Evolutionary conservation across 2,888 invertebrate species (phyloP).

Genomic region (Mesoligia furuncula): DNA sequence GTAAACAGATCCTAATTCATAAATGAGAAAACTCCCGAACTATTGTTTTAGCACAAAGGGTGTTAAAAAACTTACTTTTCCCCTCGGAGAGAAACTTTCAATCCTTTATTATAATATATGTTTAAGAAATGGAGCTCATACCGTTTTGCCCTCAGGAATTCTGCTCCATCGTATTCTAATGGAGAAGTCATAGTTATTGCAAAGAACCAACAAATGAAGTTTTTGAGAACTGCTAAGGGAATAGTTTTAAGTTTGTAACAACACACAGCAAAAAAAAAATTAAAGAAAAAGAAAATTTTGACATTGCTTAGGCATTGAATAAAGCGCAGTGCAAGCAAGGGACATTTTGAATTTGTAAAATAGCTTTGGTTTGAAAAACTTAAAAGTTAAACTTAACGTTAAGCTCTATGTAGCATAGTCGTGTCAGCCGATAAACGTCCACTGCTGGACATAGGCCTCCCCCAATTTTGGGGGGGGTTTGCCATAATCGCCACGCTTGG

Average conservation of each 20-base stretch:
- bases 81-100: constrained; percentile 59
- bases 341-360: not conserved
- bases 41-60: constrained; percentile 64
- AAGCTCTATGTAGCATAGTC: not conserved
- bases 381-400: no score
- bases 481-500: no score
- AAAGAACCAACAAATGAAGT: constrained; percentile 14
- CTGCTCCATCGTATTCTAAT: constrained; percentile 45
- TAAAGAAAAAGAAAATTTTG: no score
- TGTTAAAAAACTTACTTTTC: constrained; percentile 59
- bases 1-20: constrained; percentile 39
- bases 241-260: constrained; percentile 29
- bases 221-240: constrained; percentile 19
- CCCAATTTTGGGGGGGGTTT: no score
- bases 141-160: constrained; percentile 59
- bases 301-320: not conserved
- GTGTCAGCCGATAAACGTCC: no score
- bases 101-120: constrained; percentile 62
- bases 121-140: constrained; percentile 55
- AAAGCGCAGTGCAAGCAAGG: not conserved
- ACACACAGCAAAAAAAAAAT: not conserved
- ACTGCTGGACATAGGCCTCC: no score
- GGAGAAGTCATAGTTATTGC: constrained; percentile 47
- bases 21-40: constrained; percentile 52
- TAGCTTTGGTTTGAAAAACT: not conserved